These are phyloP conservation scores for Cydia splendana DNA, from an alignment of 1,140 invertebrate genomes.

Conservation along the genomic window DNA sequence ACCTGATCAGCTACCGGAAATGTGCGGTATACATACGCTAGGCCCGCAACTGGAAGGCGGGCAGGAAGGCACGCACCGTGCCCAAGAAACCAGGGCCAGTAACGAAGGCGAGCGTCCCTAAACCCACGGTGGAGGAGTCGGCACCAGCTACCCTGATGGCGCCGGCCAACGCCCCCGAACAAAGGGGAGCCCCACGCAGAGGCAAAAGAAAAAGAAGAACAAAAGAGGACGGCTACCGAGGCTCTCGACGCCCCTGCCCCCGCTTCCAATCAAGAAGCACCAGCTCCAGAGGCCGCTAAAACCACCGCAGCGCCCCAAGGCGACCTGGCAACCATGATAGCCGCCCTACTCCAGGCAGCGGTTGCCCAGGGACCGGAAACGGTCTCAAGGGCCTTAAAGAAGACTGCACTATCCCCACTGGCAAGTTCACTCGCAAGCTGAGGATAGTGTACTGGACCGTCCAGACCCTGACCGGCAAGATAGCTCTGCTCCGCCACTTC, in stretches of 20 bases:
- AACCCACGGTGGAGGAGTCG: conserved; percentile 1
- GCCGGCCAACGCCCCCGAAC: background rate
- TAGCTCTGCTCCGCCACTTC: conserved; percentile 2
- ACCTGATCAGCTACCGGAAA: conserved; percentile 36
- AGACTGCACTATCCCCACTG: background rate
- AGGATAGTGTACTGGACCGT: background rate
- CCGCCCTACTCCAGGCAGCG: background rate
- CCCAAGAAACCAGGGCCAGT: too few relatives aligned
- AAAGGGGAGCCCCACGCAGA: too few relatives aligned
- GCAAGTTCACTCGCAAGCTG: background rate
- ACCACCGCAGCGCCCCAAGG: too few relatives aligned
- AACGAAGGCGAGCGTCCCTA: background rate
- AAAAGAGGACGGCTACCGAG: too few relatives aligned
- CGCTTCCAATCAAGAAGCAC: background rate
- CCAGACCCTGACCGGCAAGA: background rate
- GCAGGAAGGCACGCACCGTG: too few relatives aligned
- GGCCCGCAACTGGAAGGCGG: too few relatives aligned
- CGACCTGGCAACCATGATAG: background rate
- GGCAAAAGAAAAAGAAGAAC: background rate
- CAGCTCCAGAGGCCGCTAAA: too few relatives aligned
- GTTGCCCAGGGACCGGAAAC: background rate
- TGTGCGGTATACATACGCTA: too few relatives aligned
- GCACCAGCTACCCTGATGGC: background rate
- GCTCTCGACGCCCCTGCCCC: too few relatives aligned
- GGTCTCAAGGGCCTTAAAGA: background rate